phyloP scores from a whole-genome alignment of 1,140 invertebrate genomes.

The Ceratosolen solmsi region DNA sequence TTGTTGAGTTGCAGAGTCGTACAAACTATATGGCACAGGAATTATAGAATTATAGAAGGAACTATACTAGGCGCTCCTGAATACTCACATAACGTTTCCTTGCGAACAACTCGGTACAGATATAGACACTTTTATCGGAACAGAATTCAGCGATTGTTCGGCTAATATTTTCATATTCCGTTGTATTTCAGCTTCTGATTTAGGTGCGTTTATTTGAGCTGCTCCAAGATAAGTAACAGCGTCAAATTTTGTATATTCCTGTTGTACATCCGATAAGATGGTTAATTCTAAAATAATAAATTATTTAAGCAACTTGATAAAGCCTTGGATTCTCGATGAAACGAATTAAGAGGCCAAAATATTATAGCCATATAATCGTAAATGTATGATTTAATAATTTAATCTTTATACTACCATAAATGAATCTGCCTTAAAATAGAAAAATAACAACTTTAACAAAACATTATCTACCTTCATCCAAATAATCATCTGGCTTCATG shows the following conservation, averaged over 20 bases:
- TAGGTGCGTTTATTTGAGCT: conserved; percentile 92
- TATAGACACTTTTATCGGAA: conserved; percentile 88
- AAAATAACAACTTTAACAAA: no score
- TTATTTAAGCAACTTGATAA: no score
- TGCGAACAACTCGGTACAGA: conserved; percentile 93
- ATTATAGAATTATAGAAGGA: conserved; percentile 18
- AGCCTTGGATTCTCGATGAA: no score
- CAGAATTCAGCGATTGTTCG: conserved; percentile 77
- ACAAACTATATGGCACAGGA: conserved; percentile 79
- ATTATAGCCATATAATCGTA: background rate
- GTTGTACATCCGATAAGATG: conserved; percentile 83
- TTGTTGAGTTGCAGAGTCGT: conserved; percentile 87
- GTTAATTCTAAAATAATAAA: conserved; percentile 59
- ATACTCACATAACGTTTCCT: conserved; percentile 82
- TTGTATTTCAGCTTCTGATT: conserved; percentile 96
- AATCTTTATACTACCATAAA: no score
- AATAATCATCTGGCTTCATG: conserved; percentile 83
- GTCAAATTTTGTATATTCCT: conserved; percentile 93
- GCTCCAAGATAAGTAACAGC: conserved; percentile 96
- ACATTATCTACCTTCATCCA: conserved; percentile 80
- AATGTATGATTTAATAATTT: no score
- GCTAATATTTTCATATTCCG: conserved; percentile 92
- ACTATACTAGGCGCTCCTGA: background rate
- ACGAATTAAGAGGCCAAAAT: no score
- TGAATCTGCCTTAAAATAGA: no score